phyloP scores from a whole-genome alignment of 2,797 vertebrate genomes.

The Linurgus olivaceus region DNA sequence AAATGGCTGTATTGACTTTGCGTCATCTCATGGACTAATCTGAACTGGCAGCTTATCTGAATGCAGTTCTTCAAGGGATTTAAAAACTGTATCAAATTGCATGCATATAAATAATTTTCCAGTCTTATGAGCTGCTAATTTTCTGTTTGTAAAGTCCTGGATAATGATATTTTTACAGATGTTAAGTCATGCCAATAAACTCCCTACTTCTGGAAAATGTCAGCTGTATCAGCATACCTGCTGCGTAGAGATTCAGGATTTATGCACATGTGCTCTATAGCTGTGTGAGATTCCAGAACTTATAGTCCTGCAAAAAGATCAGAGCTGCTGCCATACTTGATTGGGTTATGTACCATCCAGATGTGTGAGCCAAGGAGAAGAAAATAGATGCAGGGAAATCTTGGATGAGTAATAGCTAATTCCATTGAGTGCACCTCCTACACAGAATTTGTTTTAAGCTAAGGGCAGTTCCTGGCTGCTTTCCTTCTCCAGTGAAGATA shows the following conservation, averaged over 20 bases:
- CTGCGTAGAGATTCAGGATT: not conserved
- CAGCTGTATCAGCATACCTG: not conserved
- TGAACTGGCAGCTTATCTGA: not conserved
- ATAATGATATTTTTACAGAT: not conserved
- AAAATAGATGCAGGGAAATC: not conserved
- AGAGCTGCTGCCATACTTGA: not conserved
- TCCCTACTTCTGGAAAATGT: not conserved
- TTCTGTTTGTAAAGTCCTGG: not conserved
- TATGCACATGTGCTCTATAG: not conserved
- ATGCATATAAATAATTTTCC: not conserved
- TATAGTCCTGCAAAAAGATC: not conserved
- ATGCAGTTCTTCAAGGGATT: not conserved
- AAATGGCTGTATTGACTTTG: not conserved
- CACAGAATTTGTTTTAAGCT: not conserved
- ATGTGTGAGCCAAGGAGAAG: not conserved
- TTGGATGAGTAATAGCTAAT: not conserved
- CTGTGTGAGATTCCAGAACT: not conserved
- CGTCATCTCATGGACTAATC: not conserved
- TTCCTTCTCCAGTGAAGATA: not conserved
- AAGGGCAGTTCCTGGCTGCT: not conserved
- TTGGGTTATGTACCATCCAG: not conserved
- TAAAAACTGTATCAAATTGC: not conserved
- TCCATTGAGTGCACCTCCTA: not conserved
- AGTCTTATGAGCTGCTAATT: not conserved
- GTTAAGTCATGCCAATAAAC: not conserved